Evolutionary conservation across 2,797 vertebrate genomes (phyloP).

Genomic region (Danio jaintianensis): DNA sequence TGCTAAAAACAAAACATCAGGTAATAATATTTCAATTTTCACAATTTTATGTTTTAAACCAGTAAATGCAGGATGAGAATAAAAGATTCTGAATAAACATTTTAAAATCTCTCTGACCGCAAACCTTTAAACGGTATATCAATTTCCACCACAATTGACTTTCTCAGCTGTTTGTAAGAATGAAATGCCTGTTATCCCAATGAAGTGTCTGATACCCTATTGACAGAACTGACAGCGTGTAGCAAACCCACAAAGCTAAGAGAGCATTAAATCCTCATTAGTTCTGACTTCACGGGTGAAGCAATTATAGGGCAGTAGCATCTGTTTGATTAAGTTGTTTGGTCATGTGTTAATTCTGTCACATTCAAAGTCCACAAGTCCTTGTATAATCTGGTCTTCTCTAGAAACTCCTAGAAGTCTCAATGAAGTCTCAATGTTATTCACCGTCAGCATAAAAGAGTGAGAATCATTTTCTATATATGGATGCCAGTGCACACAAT

Average conservation of each 20-base stretch:
- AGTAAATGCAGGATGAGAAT: no score
- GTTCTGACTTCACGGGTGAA: conserved; percentile 54
- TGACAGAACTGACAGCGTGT: conserved; percentile 44
- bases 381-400: conserved; percentile 29
- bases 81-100: no score
- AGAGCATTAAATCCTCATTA: conserved; percentile 67
- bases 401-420: conserved; percentile 44
- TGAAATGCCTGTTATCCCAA: conserved; percentile 6
- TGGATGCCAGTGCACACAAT: neutral
- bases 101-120: neutral
- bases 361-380: conserved; percentile 28
- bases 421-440: neutral
- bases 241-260: conserved; percentile 23
- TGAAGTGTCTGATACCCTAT: conserved; percentile 39
- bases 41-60: no score
- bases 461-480: neutral
- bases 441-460: neutral
- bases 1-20: no score
- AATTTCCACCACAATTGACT: neutral
- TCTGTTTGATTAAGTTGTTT: conserved; percentile 48
- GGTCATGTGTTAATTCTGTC: conserved; percentile 41
- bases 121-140: neutral
- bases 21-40: no score
- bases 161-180: neutral
- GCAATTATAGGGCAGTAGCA: conserved; percentile 63